Percentiles rank a stretch among this genome's conserved stretches.
Conservation (phyloP, 1,140 invertebrate genomes). For the Hylaeus anthracinus region DNA sequence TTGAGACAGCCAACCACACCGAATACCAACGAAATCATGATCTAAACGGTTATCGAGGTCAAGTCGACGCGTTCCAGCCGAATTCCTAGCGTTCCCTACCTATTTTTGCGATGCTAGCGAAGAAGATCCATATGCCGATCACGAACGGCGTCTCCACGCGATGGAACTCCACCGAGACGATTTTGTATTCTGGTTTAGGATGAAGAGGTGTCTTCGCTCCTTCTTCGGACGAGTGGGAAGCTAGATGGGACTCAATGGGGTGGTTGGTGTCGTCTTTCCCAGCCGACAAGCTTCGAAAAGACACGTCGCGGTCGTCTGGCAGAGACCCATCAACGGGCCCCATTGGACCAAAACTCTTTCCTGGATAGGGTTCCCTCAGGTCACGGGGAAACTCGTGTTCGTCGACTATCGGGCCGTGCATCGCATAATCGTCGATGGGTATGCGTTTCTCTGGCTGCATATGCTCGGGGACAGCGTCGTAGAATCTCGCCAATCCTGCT, state of each 20-base stretch:
- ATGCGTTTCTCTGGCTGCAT: constrained; percentile 10
- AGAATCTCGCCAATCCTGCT: constrained; percentile 13
- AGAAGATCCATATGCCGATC: constrained; percentile 96
- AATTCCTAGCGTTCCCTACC: constrained; percentile 81
- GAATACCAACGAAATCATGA: too few relatives aligned
- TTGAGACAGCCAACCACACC: too few relatives aligned
- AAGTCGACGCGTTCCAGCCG: not conserved
- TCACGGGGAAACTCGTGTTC: constrained; percentile 63
- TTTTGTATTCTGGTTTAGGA: constrained; percentile 82
- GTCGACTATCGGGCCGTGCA: constrained; percentile 64
- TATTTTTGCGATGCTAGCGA: constrained; percentile 96
- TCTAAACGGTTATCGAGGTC: too few relatives aligned
- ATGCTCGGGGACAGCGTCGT: constrained; percentile 45
- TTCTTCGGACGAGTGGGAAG: constrained; percentile 51
- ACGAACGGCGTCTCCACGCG: constrained; percentile 95
- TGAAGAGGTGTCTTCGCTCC: not conserved
- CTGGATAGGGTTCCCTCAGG: constrained; percentile 69
- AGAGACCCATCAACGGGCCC: constrained; percentile 64
- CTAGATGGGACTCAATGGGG: constrained; percentile 32
- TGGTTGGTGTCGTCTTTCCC: constrained; percentile 42
- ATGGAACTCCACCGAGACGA: constrained; percentile 92
- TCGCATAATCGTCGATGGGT: constrained; percentile 16
- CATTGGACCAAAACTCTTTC: constrained; percentile 76
- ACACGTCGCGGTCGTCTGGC: constrained; percentile 54
- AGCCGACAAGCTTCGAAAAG: constrained; percentile 65